Percentiles rank a stretch among this genome's conserved stretches.
These are phyloP conservation scores for Mustela nigripes DNA, from an alignment of 2,113 vertebrate genomes.

Conservation along the genomic window DNA sequence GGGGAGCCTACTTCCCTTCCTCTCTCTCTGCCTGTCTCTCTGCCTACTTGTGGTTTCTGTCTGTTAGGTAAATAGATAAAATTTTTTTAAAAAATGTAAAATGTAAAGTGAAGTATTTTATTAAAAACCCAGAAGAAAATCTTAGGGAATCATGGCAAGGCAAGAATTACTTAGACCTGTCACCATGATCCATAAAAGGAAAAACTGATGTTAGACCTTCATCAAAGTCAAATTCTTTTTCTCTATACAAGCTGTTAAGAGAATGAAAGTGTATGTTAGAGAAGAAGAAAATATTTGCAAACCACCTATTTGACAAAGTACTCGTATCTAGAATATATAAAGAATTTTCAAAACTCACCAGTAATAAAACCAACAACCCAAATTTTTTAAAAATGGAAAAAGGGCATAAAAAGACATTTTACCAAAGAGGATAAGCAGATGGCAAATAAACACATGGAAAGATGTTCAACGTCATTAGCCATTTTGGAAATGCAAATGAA, in stretches of 20 bases:
- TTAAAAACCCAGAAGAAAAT: background rate
- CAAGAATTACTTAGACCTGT: background rate
- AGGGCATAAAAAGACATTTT: background rate
- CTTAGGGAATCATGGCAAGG: background rate
- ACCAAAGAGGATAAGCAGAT: background rate
- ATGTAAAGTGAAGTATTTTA: background rate
- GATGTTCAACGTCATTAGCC: background rate
- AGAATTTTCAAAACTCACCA: constrained; percentile 1
- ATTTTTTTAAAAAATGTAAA: background rate
- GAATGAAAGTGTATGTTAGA: background rate
- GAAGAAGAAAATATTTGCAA: constrained; percentile 36
- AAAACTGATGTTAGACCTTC: background rate
- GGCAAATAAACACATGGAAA: constrained; percentile 4
- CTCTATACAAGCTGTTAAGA: background rate
- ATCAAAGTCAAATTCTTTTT: constrained; percentile 15
- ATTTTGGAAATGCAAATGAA: background rate
- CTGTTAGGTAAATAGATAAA: no score
- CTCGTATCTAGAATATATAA: background rate
- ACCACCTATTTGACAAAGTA: background rate
- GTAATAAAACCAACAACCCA: background rate
- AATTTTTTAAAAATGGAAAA: background rate
- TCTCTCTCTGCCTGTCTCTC: no score
- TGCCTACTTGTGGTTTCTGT: no score
- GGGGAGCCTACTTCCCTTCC: no score
- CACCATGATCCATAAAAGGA: background rate